Evolutionary conservation across 1,140 invertebrate species (phyloP), one percentile per base, ranked within the genome.

Genomic region (Lerema accius): DNA sequence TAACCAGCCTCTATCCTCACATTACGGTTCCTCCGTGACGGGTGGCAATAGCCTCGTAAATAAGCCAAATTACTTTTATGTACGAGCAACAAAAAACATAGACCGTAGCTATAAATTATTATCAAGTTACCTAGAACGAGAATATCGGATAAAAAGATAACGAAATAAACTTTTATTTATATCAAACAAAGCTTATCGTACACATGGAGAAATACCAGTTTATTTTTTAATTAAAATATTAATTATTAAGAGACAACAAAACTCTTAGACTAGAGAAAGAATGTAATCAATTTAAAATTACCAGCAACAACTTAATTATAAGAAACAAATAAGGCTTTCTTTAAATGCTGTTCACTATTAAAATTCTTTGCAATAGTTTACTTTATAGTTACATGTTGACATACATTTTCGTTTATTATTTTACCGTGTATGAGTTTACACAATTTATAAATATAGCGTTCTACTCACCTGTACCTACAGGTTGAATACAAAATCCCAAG

Each of bases 401-500:
- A 23, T 23, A 23, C 28, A 9, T 7, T 7, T 37, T 37, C 7
- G n/a, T 37, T 37, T 11, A 37, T 11, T 37, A 3, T 11, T 11
- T 2, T 3, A 37, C 1, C 35, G 1, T 37, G n/a, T 37, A n/a
- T 37, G 4, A 37, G 4, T 11, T 1, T 37, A 37, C 11, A 37
- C 7, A 32, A 4, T 4, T 6, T 9, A 32, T 10, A 9, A 32
- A 32, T 7, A 32, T 4, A 9, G 1, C 4, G 1, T 4, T 32
- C 9, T 32, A 6, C 28, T 32, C 7, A 37, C 35, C 15, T 42
- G 45, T 35, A n/a, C n/a, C n/a, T 35, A 40, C 61, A 55, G n/a
- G n/a, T n/a, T 61, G 43, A 66, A 61, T 61, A 55, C 66, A 74
- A 71, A 74, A 71, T 74, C 51, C 66, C 58, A 65, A 62, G 50